A percentile compares a stretch with the other conserved stretches of the same genome.
These are phyloP conservation scores for Diogma glabrata DNA, from an alignment of 2,888 invertebrate genomes.

Conservation along the genomic window DNA sequence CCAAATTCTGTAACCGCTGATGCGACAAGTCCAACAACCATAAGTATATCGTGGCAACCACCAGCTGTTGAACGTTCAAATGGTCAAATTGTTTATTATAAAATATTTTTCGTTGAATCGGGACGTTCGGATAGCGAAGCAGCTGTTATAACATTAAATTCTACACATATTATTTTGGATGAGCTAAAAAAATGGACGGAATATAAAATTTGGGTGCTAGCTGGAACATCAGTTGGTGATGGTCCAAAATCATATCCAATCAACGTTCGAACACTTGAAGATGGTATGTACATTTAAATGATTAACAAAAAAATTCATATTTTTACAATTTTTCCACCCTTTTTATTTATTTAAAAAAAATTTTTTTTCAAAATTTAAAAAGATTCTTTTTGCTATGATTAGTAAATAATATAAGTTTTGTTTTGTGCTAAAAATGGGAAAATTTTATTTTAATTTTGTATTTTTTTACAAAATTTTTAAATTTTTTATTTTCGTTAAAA, in stretches of 20 bases:
- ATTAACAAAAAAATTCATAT: no score
- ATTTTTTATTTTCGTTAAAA: no score
- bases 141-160: conserved; percentile 64
- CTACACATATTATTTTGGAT: conserved; percentile 69
- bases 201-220: conserved; percentile 93
- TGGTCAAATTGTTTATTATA: conserved; percentile 90
- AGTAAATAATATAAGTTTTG: no score
- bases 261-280: conserved; percentile 90
- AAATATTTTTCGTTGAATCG: conserved; percentile 79
- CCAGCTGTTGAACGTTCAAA: conserved; percentile 84
- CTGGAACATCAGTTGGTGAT: conserved; percentile 92
- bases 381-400: no score
- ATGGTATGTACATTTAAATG: conserved; percentile 97
- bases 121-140: conserved; percentile 78
- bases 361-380: no score
- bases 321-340: not conserved
- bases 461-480: no score
- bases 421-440: no score
- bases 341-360: not conserved
- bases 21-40: conserved; percentile 78
- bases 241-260: conserved; percentile 88
- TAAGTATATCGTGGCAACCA: conserved; percentile 85
- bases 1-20: conserved; percentile 87
- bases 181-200: conserved; percentile 91
- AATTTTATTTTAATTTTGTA: no score